Percentiles rank a stretch among this genome's conserved stretches.
phyloP scores from a whole-genome alignment of 2,113 vertebrate genomes.

The Okapia johnstoni region DNA sequence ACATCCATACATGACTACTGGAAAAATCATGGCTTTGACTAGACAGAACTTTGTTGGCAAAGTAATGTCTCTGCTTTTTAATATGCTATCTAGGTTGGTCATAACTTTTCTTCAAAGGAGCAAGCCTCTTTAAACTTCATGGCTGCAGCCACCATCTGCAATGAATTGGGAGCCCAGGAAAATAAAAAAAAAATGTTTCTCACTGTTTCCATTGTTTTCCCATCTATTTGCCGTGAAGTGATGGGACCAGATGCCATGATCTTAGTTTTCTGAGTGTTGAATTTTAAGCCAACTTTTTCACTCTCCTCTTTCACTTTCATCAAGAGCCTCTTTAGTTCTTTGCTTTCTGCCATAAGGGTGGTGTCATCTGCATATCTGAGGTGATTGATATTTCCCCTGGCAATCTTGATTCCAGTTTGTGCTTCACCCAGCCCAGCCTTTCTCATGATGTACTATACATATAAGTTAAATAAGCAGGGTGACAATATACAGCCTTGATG shows the following conservation, averaged over 20 bases:
- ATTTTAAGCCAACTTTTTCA: background rate
- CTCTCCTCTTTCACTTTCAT: background rate
- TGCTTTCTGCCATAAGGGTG: background rate
- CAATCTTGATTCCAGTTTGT: background rate
- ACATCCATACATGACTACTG: background rate
- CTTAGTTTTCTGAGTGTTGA: background rate
- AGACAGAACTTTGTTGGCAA: background rate
- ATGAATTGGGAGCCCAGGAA: background rate
- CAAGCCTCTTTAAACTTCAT: background rate
- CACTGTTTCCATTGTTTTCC: background rate
- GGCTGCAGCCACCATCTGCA: background rate
- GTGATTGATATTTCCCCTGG: background rate
- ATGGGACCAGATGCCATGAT: background rate
- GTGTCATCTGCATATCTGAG: background rate
- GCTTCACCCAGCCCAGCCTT: background rate
- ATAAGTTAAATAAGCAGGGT: background rate
- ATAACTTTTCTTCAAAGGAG: background rate
- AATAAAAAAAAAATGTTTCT: background rate
- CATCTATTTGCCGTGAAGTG: background rate
- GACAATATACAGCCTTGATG: background rate
- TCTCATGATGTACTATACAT: background rate
- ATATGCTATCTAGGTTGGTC: background rate
- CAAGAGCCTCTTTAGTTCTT: background rate
- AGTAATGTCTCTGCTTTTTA: background rate
- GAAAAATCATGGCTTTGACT: background rate